Conservation (phyloP, 1,140 invertebrate species). For the Bactericera cockerelli region DNA sequence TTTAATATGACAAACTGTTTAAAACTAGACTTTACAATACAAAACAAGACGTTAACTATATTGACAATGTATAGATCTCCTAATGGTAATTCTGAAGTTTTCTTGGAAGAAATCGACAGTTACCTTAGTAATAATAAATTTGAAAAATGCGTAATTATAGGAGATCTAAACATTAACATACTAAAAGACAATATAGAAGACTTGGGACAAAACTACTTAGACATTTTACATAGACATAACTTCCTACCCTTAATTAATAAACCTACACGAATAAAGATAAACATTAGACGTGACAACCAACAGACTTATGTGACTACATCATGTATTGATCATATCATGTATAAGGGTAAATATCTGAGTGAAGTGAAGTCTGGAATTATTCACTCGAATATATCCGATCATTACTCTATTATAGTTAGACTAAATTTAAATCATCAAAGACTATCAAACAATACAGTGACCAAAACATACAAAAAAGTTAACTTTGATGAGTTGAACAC, state of each 20-base stretch:
- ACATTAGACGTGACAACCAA: not conserved
- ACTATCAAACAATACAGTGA: no score
- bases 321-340: no score
- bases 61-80: not conserved
- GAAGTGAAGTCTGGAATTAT: no score
- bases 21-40: not conserved
- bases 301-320: no score
- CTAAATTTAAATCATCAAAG: no score
- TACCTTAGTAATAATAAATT: not conserved
- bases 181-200: not conserved
- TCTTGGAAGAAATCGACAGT: not conserved
- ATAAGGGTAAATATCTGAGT: no score
- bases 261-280: not conserved
- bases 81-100: not conserved
- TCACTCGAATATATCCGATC: no score
- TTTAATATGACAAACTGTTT: not conserved
- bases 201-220: not conserved
- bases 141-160: not conserved
- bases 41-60: not conserved
- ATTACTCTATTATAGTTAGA: no score
- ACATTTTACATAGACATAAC: not conserved
- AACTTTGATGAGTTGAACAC: no score
- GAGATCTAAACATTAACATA: not conserved
- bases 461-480: no score
- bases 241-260: not conserved